Conservation (phyloP, 2,888 invertebrate species). For the Scaptomyza flava region DNA sequence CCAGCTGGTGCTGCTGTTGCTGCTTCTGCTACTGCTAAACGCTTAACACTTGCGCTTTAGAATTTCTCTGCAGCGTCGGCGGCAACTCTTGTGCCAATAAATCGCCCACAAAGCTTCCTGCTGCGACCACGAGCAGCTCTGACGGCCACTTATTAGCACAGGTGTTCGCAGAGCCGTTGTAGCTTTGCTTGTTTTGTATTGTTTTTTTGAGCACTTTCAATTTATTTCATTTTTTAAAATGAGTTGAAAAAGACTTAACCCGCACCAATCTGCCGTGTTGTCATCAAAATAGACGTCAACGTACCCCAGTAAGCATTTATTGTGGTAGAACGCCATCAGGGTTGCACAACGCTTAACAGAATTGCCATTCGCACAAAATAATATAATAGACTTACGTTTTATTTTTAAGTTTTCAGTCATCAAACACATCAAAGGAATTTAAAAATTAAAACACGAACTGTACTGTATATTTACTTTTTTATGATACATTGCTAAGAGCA, state of each 20-base stretch:
- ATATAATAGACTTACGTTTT: neutral
- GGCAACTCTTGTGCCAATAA: conserved; percentile 30
- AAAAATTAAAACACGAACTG: too few species aligned
- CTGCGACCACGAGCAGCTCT: conserved; percentile 21
- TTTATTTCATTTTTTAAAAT: conserved; percentile 68
- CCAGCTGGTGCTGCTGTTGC: conserved; percentile 43
- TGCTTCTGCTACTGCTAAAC: conserved; percentile 37
- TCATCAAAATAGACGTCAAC: conserved; percentile 64
- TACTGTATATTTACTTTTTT: neutral
- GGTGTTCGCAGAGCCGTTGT: conserved; percentile 39
- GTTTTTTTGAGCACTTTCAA: conserved; percentile 42
- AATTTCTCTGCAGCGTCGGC: conserved; percentile 56
- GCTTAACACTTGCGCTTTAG: conserved; percentile 25
- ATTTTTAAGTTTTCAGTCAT: neutral
- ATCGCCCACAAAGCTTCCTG: conserved; percentile 54
- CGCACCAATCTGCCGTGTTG: conserved; percentile 71
- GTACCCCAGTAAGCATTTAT: conserved; percentile 63
- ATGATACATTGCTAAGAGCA: neutral
- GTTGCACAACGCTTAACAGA: conserved; percentile 33
- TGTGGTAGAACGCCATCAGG: conserved; percentile 25
- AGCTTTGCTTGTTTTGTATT: conserved; percentile 32
- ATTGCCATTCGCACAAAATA: conserved; percentile 45
- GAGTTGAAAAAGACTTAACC: conserved; percentile 34
- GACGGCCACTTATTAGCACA: conserved; percentile 55
- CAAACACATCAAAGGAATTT: too few species aligned